These are phyloP conservation scores for Empis livida DNA, from an alignment of 2,888 invertebrate species.

Conservation along the genomic window DNA sequence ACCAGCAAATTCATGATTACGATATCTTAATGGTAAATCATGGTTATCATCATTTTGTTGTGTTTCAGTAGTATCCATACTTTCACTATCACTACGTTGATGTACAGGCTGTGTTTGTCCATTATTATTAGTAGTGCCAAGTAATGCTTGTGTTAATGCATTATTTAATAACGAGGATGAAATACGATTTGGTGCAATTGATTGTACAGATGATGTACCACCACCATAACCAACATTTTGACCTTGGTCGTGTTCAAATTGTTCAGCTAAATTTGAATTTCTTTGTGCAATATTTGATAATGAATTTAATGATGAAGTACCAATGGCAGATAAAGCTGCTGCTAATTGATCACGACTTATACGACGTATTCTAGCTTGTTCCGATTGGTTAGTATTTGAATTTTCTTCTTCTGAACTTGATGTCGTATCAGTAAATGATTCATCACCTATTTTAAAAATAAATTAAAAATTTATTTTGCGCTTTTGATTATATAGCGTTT, in stretches of 20 bases:
- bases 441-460: too few relatives aligned
- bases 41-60: conserved; percentile 13
- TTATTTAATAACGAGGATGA: conserved; percentile 69
- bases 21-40: conserved; percentile 24
- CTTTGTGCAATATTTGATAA: conserved; percentile 33
- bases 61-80: conserved; percentile 19
- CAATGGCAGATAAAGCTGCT: conserved; percentile 28
- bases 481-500: too few relatives aligned
- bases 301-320: conserved; percentile 29
- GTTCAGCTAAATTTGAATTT: conserved; percentile 19
- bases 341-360: conserved; percentile 33
- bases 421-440: conserved; percentile 31
- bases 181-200: conserved; percentile 34
- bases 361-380: conserved; percentile 28
- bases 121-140: conserved; percentile 5
- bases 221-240: neutral
- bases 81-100: conserved; percentile 4
- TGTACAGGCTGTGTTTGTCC: neutral
- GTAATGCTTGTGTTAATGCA: conserved; percentile 59
- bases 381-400: conserved; percentile 20
- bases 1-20: conserved; percentile 34
- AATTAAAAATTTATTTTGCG: too few relatives aligned
- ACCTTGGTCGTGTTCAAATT: neutral
- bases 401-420: conserved; percentile 35
- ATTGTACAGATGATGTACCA: neutral